Base-by-base conservation (phyloP, 2,888 invertebrate genomes). In the Erebia aethiops region DNA sequence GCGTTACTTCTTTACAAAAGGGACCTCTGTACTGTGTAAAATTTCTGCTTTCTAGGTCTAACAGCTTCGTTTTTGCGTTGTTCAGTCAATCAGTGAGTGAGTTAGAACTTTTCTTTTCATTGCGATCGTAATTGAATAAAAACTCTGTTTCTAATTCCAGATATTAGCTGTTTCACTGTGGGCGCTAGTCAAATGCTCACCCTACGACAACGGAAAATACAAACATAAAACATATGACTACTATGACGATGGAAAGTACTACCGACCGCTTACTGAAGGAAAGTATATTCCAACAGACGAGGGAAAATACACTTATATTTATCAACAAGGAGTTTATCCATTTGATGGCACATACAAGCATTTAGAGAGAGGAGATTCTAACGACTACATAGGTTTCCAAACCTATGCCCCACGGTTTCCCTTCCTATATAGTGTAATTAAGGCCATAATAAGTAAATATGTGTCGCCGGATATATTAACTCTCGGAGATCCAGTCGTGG, bases 271-370 rank as follows among this genome's bases (percentile, higher is more conserved):
- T 67, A 82, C 84, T 18, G 92, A 93, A 76, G 95, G 95, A 1
- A 94, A 93, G 80, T 95, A 95, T 75, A 75, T 89, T 21, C 94
- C 92, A 0, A 91, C 94, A 1, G 89, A 94, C 57, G 81, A 81
- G 65, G 79, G 80, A 54, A 77, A 78, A 70, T 80, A 81, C 60
- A 77, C 76, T 26, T 81, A 77, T 51, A 77, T 80, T n/a, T 81
- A 81, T 46, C 75, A 75, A 69, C 76, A 77, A 67, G 81, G 82
- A 10, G 78, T 76, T 13, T 80, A 76, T 69, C 79, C 78, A 3
- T 78, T 71, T 41, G 78, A 78, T 62, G 81, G 79, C n/a, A 79
- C 79, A 0, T 81, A 80, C 60, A 78, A 76, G 67, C 78, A 77
- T 70, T 72, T 77, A 41, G 76, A 70, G 64, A 73, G 76, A 56